Conservation (phyloP, 2,113 vertebrate species). For the Pholis gunnellus region DNA sequence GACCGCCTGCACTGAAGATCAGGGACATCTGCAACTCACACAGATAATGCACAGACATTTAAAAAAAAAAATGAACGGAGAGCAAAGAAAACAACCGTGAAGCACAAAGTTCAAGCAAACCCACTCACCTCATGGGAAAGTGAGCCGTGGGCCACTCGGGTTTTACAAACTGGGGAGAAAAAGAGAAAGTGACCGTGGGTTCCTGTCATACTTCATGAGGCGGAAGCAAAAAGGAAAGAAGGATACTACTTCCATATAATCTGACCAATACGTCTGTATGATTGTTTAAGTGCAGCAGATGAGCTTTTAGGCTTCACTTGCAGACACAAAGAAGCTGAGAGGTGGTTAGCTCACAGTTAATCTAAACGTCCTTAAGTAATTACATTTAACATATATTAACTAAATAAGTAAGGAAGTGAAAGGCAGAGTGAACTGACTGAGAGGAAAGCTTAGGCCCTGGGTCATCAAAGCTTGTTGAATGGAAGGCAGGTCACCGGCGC, state of each 20-base stretch:
- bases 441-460: conserved; percentile 76
- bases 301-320: too few species aligned
- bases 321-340: background rate
- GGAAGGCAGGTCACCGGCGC: conserved; percentile 50
- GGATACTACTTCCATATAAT: background rate
- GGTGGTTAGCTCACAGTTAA: background rate
- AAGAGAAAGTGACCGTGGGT: conserved; percentile 2
- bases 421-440: conserved; percentile 74
- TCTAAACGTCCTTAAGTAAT: too few species aligned
- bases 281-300: too few species aligned
- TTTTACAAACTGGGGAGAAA: conserved; percentile 83
- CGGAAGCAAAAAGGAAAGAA: background rate
- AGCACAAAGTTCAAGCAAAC: background rate
- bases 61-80: background rate
- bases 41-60: background rate
- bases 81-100: background rate
- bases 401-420: background rate
- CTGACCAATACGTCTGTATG: too few species aligned
- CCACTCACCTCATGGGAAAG: conserved; percentile 81
- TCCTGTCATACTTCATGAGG: background rate
- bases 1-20: conserved; percentile 76
- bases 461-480: conserved; percentile 61
- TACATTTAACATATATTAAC: background rate
- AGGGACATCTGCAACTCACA: conserved; percentile 78
- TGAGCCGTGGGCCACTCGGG: conserved; percentile 83